phyloP scores from a whole-genome alignment of 2,113 vertebrate genomes.

The Cygnus atratus region DNA sequence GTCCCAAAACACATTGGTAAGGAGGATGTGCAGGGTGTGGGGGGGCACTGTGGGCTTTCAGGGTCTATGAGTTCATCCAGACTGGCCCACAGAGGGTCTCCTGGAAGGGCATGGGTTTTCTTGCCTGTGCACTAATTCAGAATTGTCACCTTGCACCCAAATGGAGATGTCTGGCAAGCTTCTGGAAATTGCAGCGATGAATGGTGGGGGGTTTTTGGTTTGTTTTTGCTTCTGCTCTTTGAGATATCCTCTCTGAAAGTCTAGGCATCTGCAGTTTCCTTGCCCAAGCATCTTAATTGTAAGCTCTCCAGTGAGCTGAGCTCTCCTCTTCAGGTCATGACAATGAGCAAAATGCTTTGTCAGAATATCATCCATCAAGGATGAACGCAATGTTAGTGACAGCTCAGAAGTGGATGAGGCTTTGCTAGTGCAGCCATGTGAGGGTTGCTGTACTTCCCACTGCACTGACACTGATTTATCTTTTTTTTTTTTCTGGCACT shows the following conservation, averaged over 20 bases:
- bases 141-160: background rate
- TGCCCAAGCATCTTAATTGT: background rate
- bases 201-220: background rate
- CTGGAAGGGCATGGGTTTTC: background rate
- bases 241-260: background rate
- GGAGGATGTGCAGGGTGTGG: background rate
- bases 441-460: background rate
- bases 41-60: background rate
- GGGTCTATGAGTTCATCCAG: background rate
- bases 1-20: background rate
- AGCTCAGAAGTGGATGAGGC: background rate
- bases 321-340: background rate
- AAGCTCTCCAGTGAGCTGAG: background rate
- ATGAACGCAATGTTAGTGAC: rapidly evolving
- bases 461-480: background rate
- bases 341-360: background rate
- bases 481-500: background rate
- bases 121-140: background rate
- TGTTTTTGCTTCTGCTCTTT: background rate
- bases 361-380: background rate
- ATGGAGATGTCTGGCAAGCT: background rate
- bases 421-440: background rate
- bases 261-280: background rate
- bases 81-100: rapidly evolving
- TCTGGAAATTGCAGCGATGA: background rate